Evolutionary conservation across 2,113 vertebrate genomes (phyloP), one percentile per base, ranked within the genome.

Genomic region (Sprattus sprattus): DNA sequence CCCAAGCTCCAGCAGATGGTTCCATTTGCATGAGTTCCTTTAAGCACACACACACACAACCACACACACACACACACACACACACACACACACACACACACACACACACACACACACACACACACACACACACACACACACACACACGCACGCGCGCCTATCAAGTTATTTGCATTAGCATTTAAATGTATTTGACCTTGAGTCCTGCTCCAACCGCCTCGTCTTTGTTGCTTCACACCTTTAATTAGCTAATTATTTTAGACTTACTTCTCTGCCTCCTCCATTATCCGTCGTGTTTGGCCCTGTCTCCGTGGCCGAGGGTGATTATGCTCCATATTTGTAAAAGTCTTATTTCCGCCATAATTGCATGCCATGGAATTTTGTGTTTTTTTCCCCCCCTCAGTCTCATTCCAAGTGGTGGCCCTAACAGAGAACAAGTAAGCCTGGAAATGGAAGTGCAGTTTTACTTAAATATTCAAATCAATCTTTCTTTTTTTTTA

Each of bases 231-330:
- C 89, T 91, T 92, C 91, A 90, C 93, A 94, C 93, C 93, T 94
- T 94, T 94, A 94, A 94, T 93, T 94, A 93, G 93, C 92, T 92
- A 92, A 94, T 95, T 94, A 94, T 93, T 93, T 93, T 91, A 90
- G 90, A 92, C 92, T 91, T 92, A 90, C 89, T 92, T 88, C 88
- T 90, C 90, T 88, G 88, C 90, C 91, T 87, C 89, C 86, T 88
- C 91, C 92, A 92, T 91, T 91, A 91, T 92, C 88, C 88, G 85
- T 85, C 82, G 81, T 89, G 90, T 92, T 89, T 92, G 86, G 88
- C 90, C 87, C 0, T 90, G 87, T 88, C 85, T 92, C 88, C 85
- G 90, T 89, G 90, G 85, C 50, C 88, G 89, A 88, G 86, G 91
- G 89, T 93, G 92, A 94, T 93, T 91, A 94, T 88, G 86, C 88